Evolutionary conservation across 2,113 vertebrate species (phyloP).

Genomic region (Balaeniceps rex): DNA sequence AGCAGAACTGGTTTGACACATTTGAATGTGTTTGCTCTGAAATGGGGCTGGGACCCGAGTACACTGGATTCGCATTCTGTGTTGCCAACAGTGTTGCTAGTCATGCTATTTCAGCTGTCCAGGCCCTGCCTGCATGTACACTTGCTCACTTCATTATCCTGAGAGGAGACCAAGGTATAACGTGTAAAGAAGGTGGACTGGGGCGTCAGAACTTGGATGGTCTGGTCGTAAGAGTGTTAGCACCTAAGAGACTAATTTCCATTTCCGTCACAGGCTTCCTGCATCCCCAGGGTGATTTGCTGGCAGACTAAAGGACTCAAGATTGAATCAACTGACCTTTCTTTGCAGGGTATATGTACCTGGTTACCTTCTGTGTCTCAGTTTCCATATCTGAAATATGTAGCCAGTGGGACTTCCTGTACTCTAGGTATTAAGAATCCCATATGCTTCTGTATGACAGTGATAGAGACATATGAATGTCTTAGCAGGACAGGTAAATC

Average conservation of each 20-base stretch:
- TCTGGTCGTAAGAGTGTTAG: not conserved
- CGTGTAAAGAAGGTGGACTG: not conserved
- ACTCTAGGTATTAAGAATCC: not conserved
- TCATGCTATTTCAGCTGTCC: not conserved
- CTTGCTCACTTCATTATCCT: not conserved
- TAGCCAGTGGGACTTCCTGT: not conserved
- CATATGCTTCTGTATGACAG: not conserved
- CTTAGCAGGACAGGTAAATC: not conserved
- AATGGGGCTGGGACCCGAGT: not conserved
- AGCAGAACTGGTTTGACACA: not conserved
- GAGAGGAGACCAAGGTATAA: not conserved
- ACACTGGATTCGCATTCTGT: not conserved
- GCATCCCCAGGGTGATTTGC: not conserved
- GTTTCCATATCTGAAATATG: not conserved
- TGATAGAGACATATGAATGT: not conserved
- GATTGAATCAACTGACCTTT: not conserved
- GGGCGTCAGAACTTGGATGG: not conserved
- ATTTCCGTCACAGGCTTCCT: not conserved
- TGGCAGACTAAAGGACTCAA: not conserved
- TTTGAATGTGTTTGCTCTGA: not conserved
- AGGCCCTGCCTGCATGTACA: not conserved
- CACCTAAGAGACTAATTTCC: not conserved
- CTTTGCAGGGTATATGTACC: not conserved
- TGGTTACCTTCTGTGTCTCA: not conserved
- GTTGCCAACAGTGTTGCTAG: not conserved